Base-by-base conservation (phyloP, 2,113 vertebrate species). In the Prionailurus viverrinus region DNA sequence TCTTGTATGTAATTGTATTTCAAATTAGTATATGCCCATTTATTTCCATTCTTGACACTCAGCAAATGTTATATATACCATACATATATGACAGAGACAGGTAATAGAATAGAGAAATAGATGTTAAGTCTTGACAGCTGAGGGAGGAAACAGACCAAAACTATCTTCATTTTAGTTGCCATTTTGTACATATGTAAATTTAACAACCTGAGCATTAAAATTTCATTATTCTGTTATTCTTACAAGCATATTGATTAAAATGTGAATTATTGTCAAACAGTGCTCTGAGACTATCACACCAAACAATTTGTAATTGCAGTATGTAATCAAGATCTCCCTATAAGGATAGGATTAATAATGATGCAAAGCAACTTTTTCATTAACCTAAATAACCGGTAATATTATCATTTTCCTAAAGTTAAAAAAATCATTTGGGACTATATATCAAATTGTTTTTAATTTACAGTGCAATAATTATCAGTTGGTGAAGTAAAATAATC, bases 361-460 rank as follows among this genome's bases (percentile, higher is more conserved):
- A 1, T 53, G 66, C 5, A 94, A 61, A 73, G 4, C 94, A 18
- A 83, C 4, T 15, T 84, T 92, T 73, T 92, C 23, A 83, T 71
- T 82, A 87, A 88, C 19, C 71, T 85, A 82, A 89, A 45, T 12
- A 80, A 15, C 16, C 19, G 73, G 36, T 71, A 82, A 29, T 86
- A 55, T 9, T 86, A 66, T 41, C 65, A 6, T 33, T 68, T 84
- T 51, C 13, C 36, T 69, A 94, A 63, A 73, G 36, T 51, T 87
- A 63, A 89, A 94, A 74, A 85, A 74, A 9, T 81, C 19, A 80
- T 21, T 90, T 39, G 16, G 31, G 39, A 94, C 39, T 61, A 74
- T 55, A 69, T 80, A 61, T 93, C 2, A 86, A 87, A 51, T 78
- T 86, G 23, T 48, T 85, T 95, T 96, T 41, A 63, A 90, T 51